Percentiles rank a stretch among this genome's conserved stretches.
Conservation (phyloP, 2,797 vertebrate genomes). For the Neoniphon sammara region DNA sequence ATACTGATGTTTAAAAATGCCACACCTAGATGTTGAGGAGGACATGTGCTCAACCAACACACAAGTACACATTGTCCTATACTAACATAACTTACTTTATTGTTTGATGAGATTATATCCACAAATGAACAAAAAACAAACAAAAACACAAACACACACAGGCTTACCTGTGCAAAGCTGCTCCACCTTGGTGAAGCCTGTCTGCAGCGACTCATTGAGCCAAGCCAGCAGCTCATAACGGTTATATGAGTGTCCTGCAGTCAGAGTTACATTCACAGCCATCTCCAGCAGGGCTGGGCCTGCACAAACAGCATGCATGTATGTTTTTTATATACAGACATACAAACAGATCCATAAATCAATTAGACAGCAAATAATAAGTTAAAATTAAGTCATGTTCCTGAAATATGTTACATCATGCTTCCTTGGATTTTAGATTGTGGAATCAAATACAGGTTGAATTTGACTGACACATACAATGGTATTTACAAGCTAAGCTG, state of each 20-base stretch:
- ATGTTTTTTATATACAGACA: background rate
- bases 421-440: too few relatives aligned
- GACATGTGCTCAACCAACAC: background rate
- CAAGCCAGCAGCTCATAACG: constrained; percentile 67
- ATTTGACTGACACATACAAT: too few relatives aligned
- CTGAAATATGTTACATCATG: too few relatives aligned
- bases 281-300: constrained; percentile 48
- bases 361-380: background rate
- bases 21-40: too few relatives aligned
- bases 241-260: constrained; percentile 7
- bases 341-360: background rate
- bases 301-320: constrained; percentile 13
- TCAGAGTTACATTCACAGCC: constrained; percentile 43
- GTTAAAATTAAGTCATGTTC: background rate
- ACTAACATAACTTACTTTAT: too few relatives aligned
- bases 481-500: too few relatives aligned
- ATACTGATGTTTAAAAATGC: too few relatives aligned
- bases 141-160: background rate
- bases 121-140: too few relatives aligned
- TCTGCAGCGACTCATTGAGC: constrained; percentile 71
- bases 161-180: constrained; percentile 71
- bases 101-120: too few relatives aligned
- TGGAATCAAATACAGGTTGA: too few relatives aligned
- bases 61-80: background rate
- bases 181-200: constrained; percentile 65